Base-by-base conservation (phyloP, 2,113 vertebrate genomes). In the Neolamprologus hecqui region DNA sequence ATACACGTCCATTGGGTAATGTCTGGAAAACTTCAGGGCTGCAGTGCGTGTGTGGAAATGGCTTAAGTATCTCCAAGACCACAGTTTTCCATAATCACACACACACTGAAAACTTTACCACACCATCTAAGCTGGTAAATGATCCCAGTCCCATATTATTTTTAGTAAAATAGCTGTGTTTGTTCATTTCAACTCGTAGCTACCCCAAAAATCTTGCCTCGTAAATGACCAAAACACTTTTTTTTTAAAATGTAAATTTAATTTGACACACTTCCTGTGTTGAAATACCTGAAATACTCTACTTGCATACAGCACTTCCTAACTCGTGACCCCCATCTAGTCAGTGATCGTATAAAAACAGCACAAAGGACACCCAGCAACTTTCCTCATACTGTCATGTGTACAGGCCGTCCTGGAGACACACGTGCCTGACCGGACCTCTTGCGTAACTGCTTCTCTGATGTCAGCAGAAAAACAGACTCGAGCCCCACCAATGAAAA, bases 391-490 rank as follows among this genome's bases (percentile, higher is more conserved):
- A 90, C 73, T 15, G 55, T 89, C 84, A 82, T 85, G 81, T 84
- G 83, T 79, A 88, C 84, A 37, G 81, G 70, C 31, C 42, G 77
- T 81, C 9, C 54, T 13, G 79, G 53, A 85, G 51, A 81, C 31
- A 8, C 86, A 17, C 12, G 42, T 65, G 63, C 17, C 47, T 80
- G 80, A 54, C 84, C 40, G 37, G 5, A 86, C 80, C 83, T 79
- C 33, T 92, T 92, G 81, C 42, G 9, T 84, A 92, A 94, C 75
- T 8, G 4, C 28, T 60, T 26, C 51, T 70, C 70, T 60, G 88
- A 87, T 28, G 82, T 89, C 79, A 90, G 70, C 83, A 54, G 75
- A 81, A 90, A 65, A 84, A 79, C 23, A 53, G 79, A 15, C 53
- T 81, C 2, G 1, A n/a, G 11, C 12, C 4, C 37, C 35, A 68